These are phyloP conservation scores for Heterohyrax brucei DNA, from an alignment of 2,797 vertebrate genomes.

Conservation along the genomic window DNA sequence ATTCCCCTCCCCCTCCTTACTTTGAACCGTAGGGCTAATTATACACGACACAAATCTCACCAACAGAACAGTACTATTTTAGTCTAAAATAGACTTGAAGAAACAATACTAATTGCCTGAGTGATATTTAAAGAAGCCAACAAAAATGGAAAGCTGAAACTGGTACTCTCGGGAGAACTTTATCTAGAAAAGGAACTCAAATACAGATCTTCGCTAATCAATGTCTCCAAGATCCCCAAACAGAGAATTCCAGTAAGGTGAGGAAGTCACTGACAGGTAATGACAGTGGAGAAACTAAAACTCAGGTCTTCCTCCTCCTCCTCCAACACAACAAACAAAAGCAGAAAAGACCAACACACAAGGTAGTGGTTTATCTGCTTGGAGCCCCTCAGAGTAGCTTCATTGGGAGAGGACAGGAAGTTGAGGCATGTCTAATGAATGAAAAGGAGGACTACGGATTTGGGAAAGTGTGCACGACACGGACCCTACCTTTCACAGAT, in stretches of 20 bases:
- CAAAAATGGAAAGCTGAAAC: constrained; percentile 12
- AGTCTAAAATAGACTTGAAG: constrained; percentile 16
- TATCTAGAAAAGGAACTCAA: constrained; percentile 50
- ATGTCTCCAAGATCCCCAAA: background rate
- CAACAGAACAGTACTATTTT: constrained; percentile 56
- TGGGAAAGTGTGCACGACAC: background rate
- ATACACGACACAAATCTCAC: constrained; percentile 8
- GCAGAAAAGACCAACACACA: background rate
- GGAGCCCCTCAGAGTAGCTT: background rate
- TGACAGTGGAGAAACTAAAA: background rate
- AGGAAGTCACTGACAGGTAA: background rate
- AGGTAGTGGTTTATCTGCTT: background rate
- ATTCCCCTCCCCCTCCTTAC: background rate
- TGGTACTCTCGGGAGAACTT: constrained; percentile 5
- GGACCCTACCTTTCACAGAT: constrained; percentile 90
- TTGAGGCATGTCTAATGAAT: background rate
- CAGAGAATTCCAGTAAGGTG: background rate
- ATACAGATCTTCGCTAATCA: constrained; percentile 5
- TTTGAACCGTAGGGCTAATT: constrained; percentile 22
- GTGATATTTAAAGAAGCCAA: constrained; percentile 52
- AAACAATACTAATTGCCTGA: background rate
- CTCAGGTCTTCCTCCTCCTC: background rate
- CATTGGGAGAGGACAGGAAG: background rate
- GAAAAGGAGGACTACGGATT: background rate
- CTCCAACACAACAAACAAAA: background rate